Percentiles rank a stretch among this genome's conserved stretches.
phyloP scores from a whole-genome alignment of 2,888 invertebrate species.

The Bugulina stolonifera region DNA sequence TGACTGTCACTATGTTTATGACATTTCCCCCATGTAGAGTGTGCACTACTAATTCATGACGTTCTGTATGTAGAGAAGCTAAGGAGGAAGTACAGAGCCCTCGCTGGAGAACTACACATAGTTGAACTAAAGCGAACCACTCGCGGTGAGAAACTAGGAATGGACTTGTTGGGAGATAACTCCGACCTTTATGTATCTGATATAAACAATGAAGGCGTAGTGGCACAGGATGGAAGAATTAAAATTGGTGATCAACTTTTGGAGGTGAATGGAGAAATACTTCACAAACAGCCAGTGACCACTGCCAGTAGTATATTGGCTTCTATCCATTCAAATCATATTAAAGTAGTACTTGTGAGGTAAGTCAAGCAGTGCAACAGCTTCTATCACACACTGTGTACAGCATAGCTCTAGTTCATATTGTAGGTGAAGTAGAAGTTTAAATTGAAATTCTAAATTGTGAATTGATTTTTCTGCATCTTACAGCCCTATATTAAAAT shows the following conservation, averaged over 20 bases:
- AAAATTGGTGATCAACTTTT: conserved; percentile 89
- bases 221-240: conserved; percentile 64
- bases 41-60: too few relatives aligned
- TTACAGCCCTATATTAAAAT: neutral
- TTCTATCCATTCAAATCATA: neutral
- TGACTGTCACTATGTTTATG: too few relatives aligned
- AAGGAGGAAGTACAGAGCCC: conserved; percentile 79
- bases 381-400: too few relatives aligned
- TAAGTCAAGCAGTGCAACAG: too few relatives aligned
- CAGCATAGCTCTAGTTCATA: neutral
- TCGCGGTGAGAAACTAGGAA: conserved; percentile 47
- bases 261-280: conserved; percentile 61
- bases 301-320: conserved; percentile 1
- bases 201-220: conserved; percentile 80
- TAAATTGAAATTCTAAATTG: neutral
- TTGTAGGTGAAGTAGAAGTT: neutral
- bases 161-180: conserved; percentile 25
- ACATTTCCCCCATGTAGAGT: too few relatives aligned
- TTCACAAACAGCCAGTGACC: conserved; percentile 8
- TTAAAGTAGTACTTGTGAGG: conserved; percentile 11
- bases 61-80: conserved; percentile 87
- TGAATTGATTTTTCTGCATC: neutral
- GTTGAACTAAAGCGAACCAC: conserved; percentile 71
- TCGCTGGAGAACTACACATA: conserved; percentile 62
- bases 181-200: conserved; percentile 91